Base-by-base conservation (phyloP, 2,888 invertebrate genomes). In the Andrena trimmerana region DNA sequence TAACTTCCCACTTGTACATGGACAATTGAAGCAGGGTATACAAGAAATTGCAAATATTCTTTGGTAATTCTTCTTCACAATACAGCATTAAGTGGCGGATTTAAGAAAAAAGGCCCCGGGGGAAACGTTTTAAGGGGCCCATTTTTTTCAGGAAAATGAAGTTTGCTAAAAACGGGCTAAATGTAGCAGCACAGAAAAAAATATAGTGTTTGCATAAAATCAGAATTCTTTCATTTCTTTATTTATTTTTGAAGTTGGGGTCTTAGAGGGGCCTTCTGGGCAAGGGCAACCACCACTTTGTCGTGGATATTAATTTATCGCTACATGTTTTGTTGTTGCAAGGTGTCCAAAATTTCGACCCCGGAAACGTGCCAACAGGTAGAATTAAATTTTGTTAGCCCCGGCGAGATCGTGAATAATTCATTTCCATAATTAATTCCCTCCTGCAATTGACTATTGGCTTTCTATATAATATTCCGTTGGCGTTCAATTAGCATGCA, bases 341-440 rank as follows among this genome's bases (percentile, higher is more conserved):
- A 57, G 4, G 8, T 57, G 2, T 10, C 24, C 8, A 65, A 73
- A 65, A 57, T 73, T 65, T 16, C 13, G 62, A 24, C n/a, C 57
- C 24, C 27, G 16, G 2, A 16, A 42, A 42, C 13, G 42, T 16
- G 10, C 8, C 1, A 42, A 42, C 27, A 29, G 13, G 8, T 16
- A 20, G 10, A 20, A 8, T 10, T 3, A 5, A 73, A 73, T 29
- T 27, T 29, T 5, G n/a, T 2, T 13, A n/a, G 5, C 31, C 1
- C 36, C 20, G 62, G 50, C n/a, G 31, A 60, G 27, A 24, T n/a
- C 5, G n/a, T 62, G 50, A 68, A 75, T 69, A 68, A 75, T 69
- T 69, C 20, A 75, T 68, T 69, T 27, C 33, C 62, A 60, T 50
- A 29, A 75, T 69, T 68, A 75, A 69, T 75, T 62, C 27, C 69